Base-by-base conservation (phyloP, 1,140 invertebrate genomes). In the Trinorchestia longiramus region DNA sequence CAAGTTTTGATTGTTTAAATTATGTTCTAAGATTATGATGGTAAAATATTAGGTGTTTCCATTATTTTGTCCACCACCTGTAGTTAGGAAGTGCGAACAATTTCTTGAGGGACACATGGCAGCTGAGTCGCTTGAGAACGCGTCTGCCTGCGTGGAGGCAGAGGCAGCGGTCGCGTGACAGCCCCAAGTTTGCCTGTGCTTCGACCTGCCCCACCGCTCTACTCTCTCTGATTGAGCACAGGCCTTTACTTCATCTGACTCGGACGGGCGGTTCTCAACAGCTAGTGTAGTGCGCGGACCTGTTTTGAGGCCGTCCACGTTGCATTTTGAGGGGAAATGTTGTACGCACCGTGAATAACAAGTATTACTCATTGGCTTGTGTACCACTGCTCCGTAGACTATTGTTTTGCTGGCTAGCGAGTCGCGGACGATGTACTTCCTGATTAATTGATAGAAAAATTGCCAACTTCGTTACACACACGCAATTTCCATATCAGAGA, bases 141-240 rank as follows among this genome's bases (percentile, higher is more conserved):
- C 15, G 15, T 11, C 28, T 3, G 62, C 62, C 15, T 36, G 62
- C 36, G 11, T 36, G 1, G 62, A 77, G 62, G 28, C 62, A 28
- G 11, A 36, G 88, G 43, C 23, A 19, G 36, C 6, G 88, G 41
- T 90, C 43, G 92, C 92, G 92, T 94, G 92, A 43, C 92, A 94
- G 43, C 4, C 6, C 92, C 43, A 44, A 45, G 92, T 94, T 47
- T 47, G 43, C 43, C 6, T 0, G 8, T 6, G 8, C 43, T 42
- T 8, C 23, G 43, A 19, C 36, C 43, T 15, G 15, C 92, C 43
- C 43, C 8, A 40, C 92, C 44, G 92, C 44, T 94, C 92, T 47
- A 94, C 92, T 94, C 92, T 94, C 92, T 94, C 92, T 94, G 92
- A 94, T 94, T 94, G 92, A 94, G 92, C 47, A 90, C 62, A 77